Percentiles rank a stretch among this genome's conserved stretches.
These are phyloP conservation scores for Eupithecia subumbrata DNA, from an alignment of 2,888 invertebrate genomes.

Conservation along the genomic window DNA sequence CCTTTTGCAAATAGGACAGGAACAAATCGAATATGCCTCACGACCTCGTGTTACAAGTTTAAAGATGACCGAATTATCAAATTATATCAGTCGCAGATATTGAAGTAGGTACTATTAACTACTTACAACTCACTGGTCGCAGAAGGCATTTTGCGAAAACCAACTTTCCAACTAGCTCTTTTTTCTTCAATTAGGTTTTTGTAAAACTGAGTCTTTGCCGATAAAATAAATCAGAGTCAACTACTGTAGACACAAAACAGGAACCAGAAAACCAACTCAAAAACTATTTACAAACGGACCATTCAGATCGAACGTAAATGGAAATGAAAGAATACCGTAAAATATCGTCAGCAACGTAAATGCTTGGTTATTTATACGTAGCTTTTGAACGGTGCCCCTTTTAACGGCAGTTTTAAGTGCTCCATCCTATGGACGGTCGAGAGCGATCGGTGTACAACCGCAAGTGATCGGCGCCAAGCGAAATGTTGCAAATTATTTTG, in stretches of 20 bases:
- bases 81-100: not conserved
- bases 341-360: slow-evolving; percentile 74
- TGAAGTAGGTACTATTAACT: too few species aligned
- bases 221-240: slow-evolving; percentile 17
- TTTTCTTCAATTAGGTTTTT: not conserved
- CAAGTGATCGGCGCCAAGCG: slow-evolving; percentile 43
- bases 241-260: slow-evolving; percentile 18
- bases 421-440: slow-evolving; percentile 56
- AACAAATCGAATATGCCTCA: not conserved
- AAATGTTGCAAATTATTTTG: slow-evolving; percentile 33
- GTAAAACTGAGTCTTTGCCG: not conserved
- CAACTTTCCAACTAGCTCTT: not conserved
- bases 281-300: slow-evolving; percentile 37
- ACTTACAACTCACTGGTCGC: too few species aligned
- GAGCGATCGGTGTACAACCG: slow-evolving; percentile 54
- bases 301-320: slow-evolving; percentile 49
- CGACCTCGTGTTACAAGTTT: too few species aligned
- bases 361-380: slow-evolving; percentile 77
- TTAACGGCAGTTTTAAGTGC: slow-evolving; percentile 81
- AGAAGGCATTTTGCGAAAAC: not conserved
- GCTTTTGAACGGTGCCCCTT: slow-evolving; percentile 77
- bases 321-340: slow-evolving; percentile 72
- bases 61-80: not conserved
- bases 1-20: not conserved
- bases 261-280: slow-evolving; percentile 17